Evolutionary conservation across 2,113 vertebrate genomes (phyloP).

Genomic region (Bolborhynchus lineola): DNA sequence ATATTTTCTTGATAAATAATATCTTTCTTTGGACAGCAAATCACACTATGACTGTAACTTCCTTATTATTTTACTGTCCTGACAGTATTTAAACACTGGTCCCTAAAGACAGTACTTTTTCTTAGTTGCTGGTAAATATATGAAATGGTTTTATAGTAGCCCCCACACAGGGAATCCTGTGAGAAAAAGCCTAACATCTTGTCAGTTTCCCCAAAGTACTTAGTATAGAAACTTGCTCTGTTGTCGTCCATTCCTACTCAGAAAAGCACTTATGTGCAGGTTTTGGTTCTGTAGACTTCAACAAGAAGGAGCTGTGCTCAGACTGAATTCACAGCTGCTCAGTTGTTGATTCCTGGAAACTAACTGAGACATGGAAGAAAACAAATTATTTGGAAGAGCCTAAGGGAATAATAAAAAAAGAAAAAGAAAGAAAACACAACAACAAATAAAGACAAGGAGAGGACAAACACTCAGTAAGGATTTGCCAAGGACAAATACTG

Average conservation of each 20-base stretch:
- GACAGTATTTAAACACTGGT: neutral
- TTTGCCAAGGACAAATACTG: neutral
- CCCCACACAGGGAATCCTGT: neutral
- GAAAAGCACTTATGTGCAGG: neutral
- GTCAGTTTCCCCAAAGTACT: neutral
- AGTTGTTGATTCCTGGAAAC: neutral
- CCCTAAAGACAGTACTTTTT: neutral
- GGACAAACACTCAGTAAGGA: neutral
- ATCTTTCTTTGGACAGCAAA: neutral
- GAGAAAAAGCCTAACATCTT: neutral
- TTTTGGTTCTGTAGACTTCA: neutral
- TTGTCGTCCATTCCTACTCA: neutral
- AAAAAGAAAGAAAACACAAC: neutral
- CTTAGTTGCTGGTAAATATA: neutral
- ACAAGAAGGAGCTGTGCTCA: neutral
- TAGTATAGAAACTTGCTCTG: neutral
- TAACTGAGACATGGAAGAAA: neutral
- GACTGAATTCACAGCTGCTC: neutral
- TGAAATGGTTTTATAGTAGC: neutral
- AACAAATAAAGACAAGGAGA: neutral
- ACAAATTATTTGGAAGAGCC: neutral
- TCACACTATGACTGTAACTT: neutral
- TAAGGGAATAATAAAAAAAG: accelerated
- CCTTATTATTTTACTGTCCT: neutral
- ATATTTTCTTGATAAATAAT: neutral